phyloP scores from a whole-genome alignment of 2,113 vertebrate species.

The Platysteira castanea region DNA sequence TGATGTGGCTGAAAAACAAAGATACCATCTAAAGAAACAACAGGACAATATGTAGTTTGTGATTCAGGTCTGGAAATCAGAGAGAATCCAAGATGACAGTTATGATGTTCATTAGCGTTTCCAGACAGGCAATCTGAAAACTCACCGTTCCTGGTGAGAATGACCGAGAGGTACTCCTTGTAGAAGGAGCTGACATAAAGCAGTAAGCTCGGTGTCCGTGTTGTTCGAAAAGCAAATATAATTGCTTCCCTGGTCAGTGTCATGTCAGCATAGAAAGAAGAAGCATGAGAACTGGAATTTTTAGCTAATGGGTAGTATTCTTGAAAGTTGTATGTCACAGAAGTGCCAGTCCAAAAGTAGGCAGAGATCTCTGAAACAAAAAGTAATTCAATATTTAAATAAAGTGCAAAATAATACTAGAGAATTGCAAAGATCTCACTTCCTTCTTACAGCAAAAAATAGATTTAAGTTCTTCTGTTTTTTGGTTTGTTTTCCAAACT shows the following conservation, averaged over 20 bases:
- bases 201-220: conserved; percentile 80
- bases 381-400: background rate
- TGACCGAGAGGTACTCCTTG: conserved; percentile 83
- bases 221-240: conserved; percentile 84
- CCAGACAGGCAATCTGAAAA: background rate
- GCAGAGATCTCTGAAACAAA: conserved; percentile 86
- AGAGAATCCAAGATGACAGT: background rate
- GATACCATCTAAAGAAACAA: background rate
- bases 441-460: background rate
- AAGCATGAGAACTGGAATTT: conserved; percentile 81
- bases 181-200: conserved; percentile 84
- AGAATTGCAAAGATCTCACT: background rate
- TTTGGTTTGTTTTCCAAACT: background rate
- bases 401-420: background rate
- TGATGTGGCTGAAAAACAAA: background rate
- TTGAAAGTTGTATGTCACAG: conserved; percentile 85
- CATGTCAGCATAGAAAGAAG: conserved; percentile 84
- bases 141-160: conserved; percentile 88
- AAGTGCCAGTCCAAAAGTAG: conserved; percentile 81
- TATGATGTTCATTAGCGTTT: background rate
- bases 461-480: background rate
- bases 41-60: background rate
- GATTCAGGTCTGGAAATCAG: background rate
- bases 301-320: conserved; percentile 81
- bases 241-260: conserved; percentile 80